Evolutionary conservation across 1,140 invertebrate genomes (phyloP), one percentile per base, ranked within the genome.

Genomic region (Belonocnema kinseyi): DNA sequence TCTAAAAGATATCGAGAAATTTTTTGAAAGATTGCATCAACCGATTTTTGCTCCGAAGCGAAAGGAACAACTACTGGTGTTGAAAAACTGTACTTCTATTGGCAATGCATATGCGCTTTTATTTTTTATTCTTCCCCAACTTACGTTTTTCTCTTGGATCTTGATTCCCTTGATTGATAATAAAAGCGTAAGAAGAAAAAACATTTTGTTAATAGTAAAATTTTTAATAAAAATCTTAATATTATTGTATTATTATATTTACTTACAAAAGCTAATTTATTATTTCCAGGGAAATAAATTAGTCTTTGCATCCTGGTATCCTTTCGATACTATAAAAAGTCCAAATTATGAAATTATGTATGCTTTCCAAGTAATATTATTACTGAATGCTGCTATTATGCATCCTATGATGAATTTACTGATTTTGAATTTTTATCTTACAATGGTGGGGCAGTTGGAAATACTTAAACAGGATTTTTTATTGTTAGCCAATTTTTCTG

Each of bases 221-320:
- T 33, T 33, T 33, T 3, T 33, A 33, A 5, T 3, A 33, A 4
- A 33, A 33, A 33, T 33, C 26, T 5, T 33, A 2, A 33, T 33
- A 33, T 33, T 33, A 33, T 3, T 33, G 5, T 33, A 2, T 33
- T 2, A 33, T 33, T 33, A 33, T 33, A 33, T 33, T 33, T 33
- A 33, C 26, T 33, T 33, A 5, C 5, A 5, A 33, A 5, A 33
- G 3, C 26, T 33, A 33, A 33, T 33, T 33, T 33, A 33, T 33
- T 33, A 33, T 33, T 33, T 33, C 26, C 4, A 33, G 26, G 26
- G 0, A 33, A 33, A 33, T 5, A 3, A 33, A 33, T 33, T 66
- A 40, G 3, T 66, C 16, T 66, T 66, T 33, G 21, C 58, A 40
- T 21, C 58, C 16, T 66, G 58, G 58, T 66, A 66, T 21, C 58